These are phyloP conservation scores for Plecturocebus donacophilus DNA, from an alignment of 2,113 vertebrate species.

Conservation along the genomic window DNA sequence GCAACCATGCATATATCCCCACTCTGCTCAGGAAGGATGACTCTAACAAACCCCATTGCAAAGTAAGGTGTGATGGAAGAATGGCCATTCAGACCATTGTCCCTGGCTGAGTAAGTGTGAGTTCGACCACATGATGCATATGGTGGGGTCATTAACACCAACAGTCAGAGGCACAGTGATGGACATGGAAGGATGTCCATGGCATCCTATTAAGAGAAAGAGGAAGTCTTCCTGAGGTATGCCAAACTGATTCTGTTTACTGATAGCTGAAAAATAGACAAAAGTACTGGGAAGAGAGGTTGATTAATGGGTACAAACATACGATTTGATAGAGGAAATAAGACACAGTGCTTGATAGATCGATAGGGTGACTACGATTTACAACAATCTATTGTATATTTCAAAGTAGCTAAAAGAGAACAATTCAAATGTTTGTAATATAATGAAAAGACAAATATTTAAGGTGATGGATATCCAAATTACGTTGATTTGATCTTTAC, in stretches of 20 bases:
- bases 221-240: too few relatives aligned
- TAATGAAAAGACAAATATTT: neutral
- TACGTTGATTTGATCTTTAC: neutral
- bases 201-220: neutral
- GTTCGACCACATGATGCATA: accelerated
- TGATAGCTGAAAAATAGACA: neutral
- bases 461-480: neutral
- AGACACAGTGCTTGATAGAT: neutral
- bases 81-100: neutral
- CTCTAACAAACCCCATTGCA: too few relatives aligned
- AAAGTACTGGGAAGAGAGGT: neutral
- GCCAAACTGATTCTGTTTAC: neutral
- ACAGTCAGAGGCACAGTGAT: neutral
- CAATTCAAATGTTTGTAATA: neutral
- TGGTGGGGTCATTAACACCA: accelerated
- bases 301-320: neutral
- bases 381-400: neutral
- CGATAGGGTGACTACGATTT: neutral
- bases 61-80: too few relatives aligned
- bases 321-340: neutral
- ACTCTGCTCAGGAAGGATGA: neutral
- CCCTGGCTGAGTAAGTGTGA: accelerated
- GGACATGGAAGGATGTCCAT: neutral
- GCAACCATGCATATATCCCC: accelerated
- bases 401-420: neutral